phyloP scores from a whole-genome alignment of 1,140 invertebrate genomes.

The Lepidurus arcticus region DNA sequence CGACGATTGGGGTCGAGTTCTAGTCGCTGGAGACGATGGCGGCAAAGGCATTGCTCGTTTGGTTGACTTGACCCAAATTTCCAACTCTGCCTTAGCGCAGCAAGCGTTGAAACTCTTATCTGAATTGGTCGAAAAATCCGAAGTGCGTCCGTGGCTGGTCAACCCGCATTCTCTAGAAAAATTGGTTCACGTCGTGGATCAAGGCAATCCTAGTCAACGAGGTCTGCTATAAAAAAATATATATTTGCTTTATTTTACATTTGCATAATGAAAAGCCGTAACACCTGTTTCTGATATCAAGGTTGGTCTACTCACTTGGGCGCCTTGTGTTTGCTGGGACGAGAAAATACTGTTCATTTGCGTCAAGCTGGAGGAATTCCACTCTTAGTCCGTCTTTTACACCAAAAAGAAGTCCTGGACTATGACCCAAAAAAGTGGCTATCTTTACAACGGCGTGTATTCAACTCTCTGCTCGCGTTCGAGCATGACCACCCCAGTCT shows the following conservation, averaged over 20 bases:
- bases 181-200: not conserved
- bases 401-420: not conserved
- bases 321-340: not conserved
- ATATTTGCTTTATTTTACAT: not conserved
- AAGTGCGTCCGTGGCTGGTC: not conserved
- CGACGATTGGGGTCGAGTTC: not conserved
- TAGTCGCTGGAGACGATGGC: not conserved
- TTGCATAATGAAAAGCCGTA: not conserved
- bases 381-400: not conserved
- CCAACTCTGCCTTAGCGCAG: not conserved
- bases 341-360: not conserved
- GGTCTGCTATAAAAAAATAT: not conserved
- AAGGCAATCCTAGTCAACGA: not conserved
- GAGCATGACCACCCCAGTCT: slow-evolving; percentile 1
- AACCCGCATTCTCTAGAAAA: not conserved
- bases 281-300: not conserved
- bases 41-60: not conserved
- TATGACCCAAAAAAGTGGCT: not conserved
- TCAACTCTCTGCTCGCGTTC: not conserved
- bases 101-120: not conserved
- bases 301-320: not conserved
- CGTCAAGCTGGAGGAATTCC: not conserved
- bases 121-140: not conserved
- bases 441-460: not conserved
- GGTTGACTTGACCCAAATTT: not conserved